phyloP scores from a whole-genome alignment of 2,797 vertebrate genomes.

The Sphenopsis melanotis region DNA sequence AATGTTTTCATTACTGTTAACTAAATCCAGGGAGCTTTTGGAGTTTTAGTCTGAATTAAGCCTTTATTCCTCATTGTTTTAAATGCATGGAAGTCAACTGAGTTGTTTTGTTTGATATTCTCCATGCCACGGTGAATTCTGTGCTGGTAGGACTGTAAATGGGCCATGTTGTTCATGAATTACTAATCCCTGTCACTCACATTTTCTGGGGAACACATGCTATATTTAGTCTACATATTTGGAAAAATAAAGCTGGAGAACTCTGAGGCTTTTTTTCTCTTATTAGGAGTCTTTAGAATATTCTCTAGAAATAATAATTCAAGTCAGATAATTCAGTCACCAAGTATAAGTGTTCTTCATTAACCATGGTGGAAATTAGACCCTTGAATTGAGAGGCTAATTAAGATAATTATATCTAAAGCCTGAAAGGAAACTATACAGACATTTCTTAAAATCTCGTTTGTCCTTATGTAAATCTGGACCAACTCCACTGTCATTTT shows the following conservation, averaged over 20 bases:
- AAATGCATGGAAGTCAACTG: neutral
- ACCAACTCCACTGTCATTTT: neutral
- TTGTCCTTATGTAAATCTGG: conserved; percentile 36
- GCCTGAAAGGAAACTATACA: conserved; percentile 22
- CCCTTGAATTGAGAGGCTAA: conserved; percentile 50
- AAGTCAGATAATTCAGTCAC: conserved; percentile 22
- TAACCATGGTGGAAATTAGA: conserved; percentile 8
- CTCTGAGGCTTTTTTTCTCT: neutral
- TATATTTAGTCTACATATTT: conserved; percentile 14
- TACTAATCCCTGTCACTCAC: conserved; percentile 54
- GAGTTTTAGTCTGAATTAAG: neutral
- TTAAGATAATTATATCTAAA: conserved; percentile 50
- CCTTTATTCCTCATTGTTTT: conserved; percentile 43
- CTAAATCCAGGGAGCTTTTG: neutral
- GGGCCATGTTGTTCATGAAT: conserved; percentile 50
- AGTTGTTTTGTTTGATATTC: conserved; percentile 40
- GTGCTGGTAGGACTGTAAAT: conserved; percentile 56
- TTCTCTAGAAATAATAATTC: neutral
- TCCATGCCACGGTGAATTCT: conserved; percentile 23
- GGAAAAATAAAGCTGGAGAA: conserved; percentile 36
- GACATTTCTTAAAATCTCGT: conserved; percentile 31
- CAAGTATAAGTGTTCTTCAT: conserved; percentile 22
- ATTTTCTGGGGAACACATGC: conserved; percentile 50
- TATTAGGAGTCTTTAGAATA: conserved; percentile 23
- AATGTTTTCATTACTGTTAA: conserved; percentile 8